Percentiles rank a stretch among this genome's conserved stretches.
phyloP scores from a whole-genome alignment of 2,113 vertebrate species.

The Chamaea fasciata region DNA sequence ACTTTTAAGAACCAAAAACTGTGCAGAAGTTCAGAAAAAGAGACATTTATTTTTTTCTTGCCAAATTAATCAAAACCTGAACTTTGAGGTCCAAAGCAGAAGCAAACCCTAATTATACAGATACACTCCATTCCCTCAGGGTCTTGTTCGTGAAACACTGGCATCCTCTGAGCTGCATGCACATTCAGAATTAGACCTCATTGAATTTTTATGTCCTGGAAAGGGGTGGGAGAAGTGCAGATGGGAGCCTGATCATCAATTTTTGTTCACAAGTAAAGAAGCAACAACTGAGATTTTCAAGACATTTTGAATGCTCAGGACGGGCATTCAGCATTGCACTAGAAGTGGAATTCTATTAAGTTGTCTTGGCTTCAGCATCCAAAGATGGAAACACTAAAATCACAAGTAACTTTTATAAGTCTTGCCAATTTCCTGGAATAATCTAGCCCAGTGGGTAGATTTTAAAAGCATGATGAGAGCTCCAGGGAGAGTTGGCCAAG shows the following conservation, averaged over 20 bases:
- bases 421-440: not conserved
- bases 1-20: conserved; percentile 6
- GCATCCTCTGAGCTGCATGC: not conserved
- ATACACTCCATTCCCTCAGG: not conserved
- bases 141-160: not conserved
- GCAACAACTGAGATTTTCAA: not conserved
- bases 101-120: not conserved
- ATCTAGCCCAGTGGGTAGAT: not conserved
- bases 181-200: not conserved
- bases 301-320: not conserved
- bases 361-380: not conserved
- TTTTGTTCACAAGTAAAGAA: not conserved
- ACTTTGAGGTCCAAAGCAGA: not conserved
- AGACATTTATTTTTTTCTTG: not conserved
- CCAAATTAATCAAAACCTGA: not conserved
- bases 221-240: rapidly evolving
- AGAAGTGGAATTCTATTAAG: not conserved
- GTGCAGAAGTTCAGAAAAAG: not conserved
- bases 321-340: not conserved
- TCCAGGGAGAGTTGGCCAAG: not conserved
- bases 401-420: not conserved
- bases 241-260: not conserved
- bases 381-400: not conserved
- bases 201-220: not conserved
- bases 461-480: not conserved